A percentile compares a stretch with the other conserved stretches of the same genome.
Conservation (phyloP, 2,888 invertebrate genomes). For the Sarcophaga variegata region DNA sequence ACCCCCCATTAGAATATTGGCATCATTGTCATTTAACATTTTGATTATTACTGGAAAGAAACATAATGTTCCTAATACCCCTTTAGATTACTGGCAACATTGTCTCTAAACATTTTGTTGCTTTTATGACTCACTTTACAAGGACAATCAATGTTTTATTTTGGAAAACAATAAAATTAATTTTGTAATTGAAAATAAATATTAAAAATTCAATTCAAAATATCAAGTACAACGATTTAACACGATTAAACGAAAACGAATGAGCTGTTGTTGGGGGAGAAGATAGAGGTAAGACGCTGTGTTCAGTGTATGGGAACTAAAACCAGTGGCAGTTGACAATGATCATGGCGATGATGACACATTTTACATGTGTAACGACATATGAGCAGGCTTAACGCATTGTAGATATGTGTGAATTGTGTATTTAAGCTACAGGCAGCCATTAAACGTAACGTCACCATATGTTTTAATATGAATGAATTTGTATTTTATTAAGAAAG, state of each 20-base stretch:
- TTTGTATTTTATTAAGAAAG: slow-evolving; percentile 68
- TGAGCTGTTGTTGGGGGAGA: background rate
- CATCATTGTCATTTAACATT: too few species aligned
- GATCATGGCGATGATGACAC: slow-evolving; percentile 52
- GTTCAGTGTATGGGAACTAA: slow-evolving; percentile 23
- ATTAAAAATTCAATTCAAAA: background rate
- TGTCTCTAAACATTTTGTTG: background rate
- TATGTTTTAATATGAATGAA: slow-evolving; percentile 56
- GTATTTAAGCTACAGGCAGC: slow-evolving; percentile 12
- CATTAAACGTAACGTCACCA: slow-evolving; percentile 25
- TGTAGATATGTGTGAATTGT: slow-evolving; percentile 22
- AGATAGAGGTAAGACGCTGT: background rate
- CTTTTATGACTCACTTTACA: background rate
- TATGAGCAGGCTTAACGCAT: slow-evolving; percentile 54
- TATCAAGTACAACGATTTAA: background rate
- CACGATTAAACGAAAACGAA: background rate
- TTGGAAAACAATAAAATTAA: background rate
- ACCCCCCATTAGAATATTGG: too few species aligned
- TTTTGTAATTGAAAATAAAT: background rate
- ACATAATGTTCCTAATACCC: background rate
- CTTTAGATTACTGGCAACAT: background rate
- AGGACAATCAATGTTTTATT: background rate
- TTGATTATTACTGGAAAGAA: background rate
- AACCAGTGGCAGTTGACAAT: slow-evolving; percentile 22
- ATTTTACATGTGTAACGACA: slow-evolving; percentile 35